These are phyloP conservation scores for Anticlea derivata DNA, from an alignment of 2,888 invertebrate species.

Conservation along the genomic window DNA sequence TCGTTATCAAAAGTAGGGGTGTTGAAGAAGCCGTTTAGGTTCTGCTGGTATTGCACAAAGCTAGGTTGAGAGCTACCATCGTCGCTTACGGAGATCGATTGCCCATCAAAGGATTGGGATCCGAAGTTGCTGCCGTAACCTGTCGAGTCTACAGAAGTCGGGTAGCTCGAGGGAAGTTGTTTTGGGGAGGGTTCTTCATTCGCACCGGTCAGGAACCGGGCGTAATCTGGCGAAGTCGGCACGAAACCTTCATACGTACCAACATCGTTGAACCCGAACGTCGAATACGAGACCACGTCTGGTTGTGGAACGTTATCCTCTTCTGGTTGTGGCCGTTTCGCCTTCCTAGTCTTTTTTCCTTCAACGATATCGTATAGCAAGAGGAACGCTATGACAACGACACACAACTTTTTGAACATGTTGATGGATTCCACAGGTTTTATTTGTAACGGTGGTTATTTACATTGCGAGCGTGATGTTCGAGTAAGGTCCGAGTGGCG, in stretches of 20 bases:
- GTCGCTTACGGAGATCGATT: slow-evolving; percentile 45
- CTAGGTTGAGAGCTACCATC: slow-evolving; percentile 53
- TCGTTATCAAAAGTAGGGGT: slow-evolving; percentile 51
- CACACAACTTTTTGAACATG: slow-evolving; percentile 64
- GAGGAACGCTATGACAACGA: slow-evolving; percentile 54
- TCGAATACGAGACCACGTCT: slow-evolving; percentile 73
- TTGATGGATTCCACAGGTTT: slow-evolving; percentile 50
- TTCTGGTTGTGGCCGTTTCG: slow-evolving; percentile 57
- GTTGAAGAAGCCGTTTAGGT: slow-evolving; percentile 54
- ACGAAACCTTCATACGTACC: slow-evolving; percentile 70
- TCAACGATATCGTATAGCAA: slow-evolving; percentile 46
- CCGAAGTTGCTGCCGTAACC: slow-evolving; percentile 55
- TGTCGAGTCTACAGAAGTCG: slow-evolving; percentile 62
- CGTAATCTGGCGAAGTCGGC: slow-evolving; percentile 72
- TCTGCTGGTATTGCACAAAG: slow-evolving; percentile 58
- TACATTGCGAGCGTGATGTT: slow-evolving; percentile 68
- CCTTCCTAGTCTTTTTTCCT: slow-evolving; percentile 62
- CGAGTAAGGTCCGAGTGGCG: slow-evolving; percentile 60
- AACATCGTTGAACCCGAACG: slow-evolving; percentile 76
- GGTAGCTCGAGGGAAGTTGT: slow-evolving; percentile 71
- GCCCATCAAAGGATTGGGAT: slow-evolving; percentile 49
- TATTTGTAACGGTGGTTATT: slow-evolving; percentile 47
- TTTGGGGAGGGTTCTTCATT: slow-evolving; percentile 64
- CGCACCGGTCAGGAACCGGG: slow-evolving; percentile 54
- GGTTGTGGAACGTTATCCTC: slow-evolving; percentile 66